phyloP scores from a whole-genome alignment of 2,888 invertebrate species.

The Coelogynopora nodosa region DNA sequence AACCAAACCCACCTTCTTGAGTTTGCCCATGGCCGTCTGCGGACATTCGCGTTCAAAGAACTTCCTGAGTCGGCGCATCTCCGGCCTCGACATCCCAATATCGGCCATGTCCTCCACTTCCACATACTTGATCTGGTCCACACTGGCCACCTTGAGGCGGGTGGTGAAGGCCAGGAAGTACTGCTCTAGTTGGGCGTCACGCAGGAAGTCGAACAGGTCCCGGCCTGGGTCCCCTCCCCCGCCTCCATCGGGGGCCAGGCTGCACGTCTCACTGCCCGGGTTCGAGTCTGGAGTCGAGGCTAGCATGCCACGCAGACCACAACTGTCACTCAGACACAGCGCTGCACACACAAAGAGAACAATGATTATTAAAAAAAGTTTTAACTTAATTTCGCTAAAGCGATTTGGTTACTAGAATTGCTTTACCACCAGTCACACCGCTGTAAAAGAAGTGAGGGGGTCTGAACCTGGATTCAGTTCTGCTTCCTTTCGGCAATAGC shows the following conservation, averaged over 20 bases:
- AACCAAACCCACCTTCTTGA: slow-evolving; percentile 70
- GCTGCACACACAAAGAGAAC: no score
- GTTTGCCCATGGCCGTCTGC: slow-evolving; percentile 83
- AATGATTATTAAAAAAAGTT: no score
- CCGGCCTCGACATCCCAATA: slow-evolving; percentile 88
- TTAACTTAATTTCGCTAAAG: no score
- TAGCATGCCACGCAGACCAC: not conserved
- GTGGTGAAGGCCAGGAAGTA: slow-evolving; percentile 76
- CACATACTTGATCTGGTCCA: slow-evolving; percentile 75
- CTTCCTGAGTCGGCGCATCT: slow-evolving; percentile 86
- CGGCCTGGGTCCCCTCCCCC: not conserved
- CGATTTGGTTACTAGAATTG: no score
- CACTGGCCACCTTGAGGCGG: slow-evolving; percentile 72
- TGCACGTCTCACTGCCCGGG: not conserved
- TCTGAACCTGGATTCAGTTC: no score
- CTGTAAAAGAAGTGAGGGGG: no score
- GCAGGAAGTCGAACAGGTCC: slow-evolving; percentile 73
- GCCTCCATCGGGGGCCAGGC: not conserved
- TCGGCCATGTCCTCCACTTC: slow-evolving; percentile 83
- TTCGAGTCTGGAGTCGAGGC: not conserved
- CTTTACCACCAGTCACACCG: no score
- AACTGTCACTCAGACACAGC: not conserved
- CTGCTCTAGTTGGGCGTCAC: slow-evolving; percentile 87
- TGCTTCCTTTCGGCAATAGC: no score
- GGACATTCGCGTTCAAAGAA: slow-evolving; percentile 88